Evolutionary conservation across 2,888 invertebrate genomes (phyloP).

Genomic region (Isotomurus palustris): DNA sequence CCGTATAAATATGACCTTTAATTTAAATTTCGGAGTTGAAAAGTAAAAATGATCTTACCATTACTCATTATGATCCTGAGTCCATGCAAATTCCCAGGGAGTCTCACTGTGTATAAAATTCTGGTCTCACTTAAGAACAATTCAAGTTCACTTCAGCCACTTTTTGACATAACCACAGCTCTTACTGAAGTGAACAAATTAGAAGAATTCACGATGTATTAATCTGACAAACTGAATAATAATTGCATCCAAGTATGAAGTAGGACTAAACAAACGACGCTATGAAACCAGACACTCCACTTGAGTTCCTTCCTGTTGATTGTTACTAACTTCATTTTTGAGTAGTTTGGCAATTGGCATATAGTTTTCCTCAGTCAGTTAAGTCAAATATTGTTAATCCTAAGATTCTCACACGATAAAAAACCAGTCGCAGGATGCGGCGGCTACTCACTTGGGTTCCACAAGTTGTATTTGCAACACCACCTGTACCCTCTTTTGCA

Average conservation of each 20-base stretch:
- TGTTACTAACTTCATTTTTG: slow-evolving; percentile 5
- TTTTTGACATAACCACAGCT: neutral
- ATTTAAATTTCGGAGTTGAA: neutral
- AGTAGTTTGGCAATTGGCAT: slow-evolving; percentile 6
- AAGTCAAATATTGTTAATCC: slow-evolving; percentile 6
- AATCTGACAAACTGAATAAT: slow-evolving; percentile 2
- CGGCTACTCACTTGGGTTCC: neutral
- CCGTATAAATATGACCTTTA: no score
- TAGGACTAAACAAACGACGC: neutral
- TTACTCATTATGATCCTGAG: neutral
- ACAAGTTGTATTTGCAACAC: neutral
- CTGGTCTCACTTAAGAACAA: neutral
- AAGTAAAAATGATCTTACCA: neutral
- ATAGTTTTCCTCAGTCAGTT: neutral
- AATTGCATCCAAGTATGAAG: neutral
- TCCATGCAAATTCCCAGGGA: slow-evolving; percentile 5
- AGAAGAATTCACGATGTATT: neutral
- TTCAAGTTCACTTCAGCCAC: neutral
- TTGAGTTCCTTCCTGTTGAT: slow-evolving; percentile 9
- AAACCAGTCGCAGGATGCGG: slow-evolving; percentile 5
- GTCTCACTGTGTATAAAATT: no score
- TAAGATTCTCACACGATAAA: slow-evolving; percentile 13
- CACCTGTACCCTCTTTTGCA: no score
- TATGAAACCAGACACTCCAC: slow-evolving; percentile 1
- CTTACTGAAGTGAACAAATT: neutral